Evolutionary conservation across 2,113 vertebrate species (phyloP).

Genomic region (Oncorhynchus masou): DNA sequence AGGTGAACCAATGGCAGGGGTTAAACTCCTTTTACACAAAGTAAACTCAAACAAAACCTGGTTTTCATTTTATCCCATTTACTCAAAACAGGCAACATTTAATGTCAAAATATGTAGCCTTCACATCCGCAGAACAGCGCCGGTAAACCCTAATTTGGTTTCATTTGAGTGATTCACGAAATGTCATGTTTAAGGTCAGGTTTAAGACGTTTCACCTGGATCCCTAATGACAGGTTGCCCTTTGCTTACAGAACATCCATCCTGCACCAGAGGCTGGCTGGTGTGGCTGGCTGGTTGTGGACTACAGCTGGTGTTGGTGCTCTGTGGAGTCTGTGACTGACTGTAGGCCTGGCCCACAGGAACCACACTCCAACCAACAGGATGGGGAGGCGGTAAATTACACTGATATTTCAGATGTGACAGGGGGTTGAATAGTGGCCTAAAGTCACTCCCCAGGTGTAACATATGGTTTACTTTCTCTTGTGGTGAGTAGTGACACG

Average conservation of each 20-base stretch:
- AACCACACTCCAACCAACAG: neutral
- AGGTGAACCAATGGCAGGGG: too few relatives aligned
- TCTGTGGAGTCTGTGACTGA: neutral
- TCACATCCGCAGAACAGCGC: neutral
- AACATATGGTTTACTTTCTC: too few relatives aligned
- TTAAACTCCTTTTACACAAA: too few relatives aligned
- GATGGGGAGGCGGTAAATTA: neutral
- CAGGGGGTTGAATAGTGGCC: neutral
- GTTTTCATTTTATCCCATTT: too few relatives aligned
- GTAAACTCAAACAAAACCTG: too few relatives aligned
- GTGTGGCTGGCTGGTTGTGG: neutral
- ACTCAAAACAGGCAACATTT: too few relatives aligned
- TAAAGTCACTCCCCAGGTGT: too few relatives aligned
- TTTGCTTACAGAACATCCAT: neutral
- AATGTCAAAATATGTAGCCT: neutral
- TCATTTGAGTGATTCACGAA: neutral
- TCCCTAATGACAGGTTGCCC: slow-evolving; percentile 1
- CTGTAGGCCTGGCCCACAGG: neutral
- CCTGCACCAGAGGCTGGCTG: too few relatives aligned
- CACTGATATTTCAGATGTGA: neutral
- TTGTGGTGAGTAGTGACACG: too few relatives aligned
- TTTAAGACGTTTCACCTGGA: neutral
- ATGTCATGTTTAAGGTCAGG: neutral
- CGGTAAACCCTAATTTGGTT: neutral
- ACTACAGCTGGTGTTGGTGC: neutral